Percentiles rank a stretch among this genome's conserved stretches.
Evolutionary conservation across 2,797 vertebrate genomes (phyloP).

Genomic region (Toxotes lorentzi): DNA sequence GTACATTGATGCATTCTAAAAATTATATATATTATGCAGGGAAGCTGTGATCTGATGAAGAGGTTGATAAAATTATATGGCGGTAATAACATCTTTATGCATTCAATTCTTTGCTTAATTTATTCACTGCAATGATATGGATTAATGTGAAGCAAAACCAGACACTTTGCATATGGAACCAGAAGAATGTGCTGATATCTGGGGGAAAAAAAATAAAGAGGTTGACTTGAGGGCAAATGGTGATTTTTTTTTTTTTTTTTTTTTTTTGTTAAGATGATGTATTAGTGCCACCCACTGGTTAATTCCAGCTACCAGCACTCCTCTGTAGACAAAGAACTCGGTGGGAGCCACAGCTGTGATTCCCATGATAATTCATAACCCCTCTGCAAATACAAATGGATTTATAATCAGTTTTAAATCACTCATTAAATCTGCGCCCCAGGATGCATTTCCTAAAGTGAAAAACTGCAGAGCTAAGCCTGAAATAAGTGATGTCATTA

Average conservation of each 20-base stretch:
- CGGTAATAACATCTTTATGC: slow-evolving; percentile 1
- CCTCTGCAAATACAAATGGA: slow-evolving; percentile 62
- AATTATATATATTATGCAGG: not conserved
- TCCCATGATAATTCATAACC: slow-evolving; percentile 67
- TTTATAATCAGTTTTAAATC: slow-evolving; percentile 74
- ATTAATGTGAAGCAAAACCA: slow-evolving; percentile 35
- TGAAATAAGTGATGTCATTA: slow-evolving; percentile 65
- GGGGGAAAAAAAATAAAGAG: slow-evolving; percentile 7
- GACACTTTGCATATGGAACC: slow-evolving; percentile 25
- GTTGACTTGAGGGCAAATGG: slow-evolving; percentile 23
- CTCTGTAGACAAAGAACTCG: slow-evolving; percentile 51
- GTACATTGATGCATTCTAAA: no score
- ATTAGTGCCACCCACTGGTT: slow-evolving; percentile 79
- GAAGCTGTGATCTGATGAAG: slow-evolving; percentile 15
- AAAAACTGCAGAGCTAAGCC: slow-evolving; percentile 40
- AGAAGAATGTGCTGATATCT: slow-evolving; percentile 27
- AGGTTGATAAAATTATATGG: not conserved
- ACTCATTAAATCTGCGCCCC: slow-evolving; percentile 57
- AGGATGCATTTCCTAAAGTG: slow-evolving; percentile 64
- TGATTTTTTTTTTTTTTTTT: slow-evolving; percentile 28
- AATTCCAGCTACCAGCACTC: slow-evolving; percentile 53
- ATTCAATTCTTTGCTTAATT: slow-evolving; percentile 22
- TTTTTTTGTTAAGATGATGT: slow-evolving; percentile 54
- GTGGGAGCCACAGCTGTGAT: slow-evolving; percentile 67
- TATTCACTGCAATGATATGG: slow-evolving; percentile 15